Evolutionary conservation across 1,140 invertebrate species (phyloP).

Genomic region (Eupristina koningsbergeri): DNA sequence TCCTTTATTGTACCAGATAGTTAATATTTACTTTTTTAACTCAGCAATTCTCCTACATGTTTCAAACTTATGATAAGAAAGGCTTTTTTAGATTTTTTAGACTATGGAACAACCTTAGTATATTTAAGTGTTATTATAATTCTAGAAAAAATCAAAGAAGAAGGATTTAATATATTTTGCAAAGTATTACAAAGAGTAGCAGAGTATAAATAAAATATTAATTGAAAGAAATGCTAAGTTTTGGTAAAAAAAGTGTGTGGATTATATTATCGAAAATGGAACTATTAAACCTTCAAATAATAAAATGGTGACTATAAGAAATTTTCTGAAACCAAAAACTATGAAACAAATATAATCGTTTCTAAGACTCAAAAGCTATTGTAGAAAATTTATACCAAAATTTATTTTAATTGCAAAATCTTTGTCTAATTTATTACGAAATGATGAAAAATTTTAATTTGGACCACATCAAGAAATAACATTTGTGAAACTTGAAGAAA

Average conservation of each 20-base stretch:
- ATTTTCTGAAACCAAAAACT: background rate
- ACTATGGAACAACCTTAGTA: background rate
- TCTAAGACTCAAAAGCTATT: constrained; percentile 5
- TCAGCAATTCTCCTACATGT: background rate
- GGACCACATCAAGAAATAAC: background rate
- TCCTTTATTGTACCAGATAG: too few species aligned
- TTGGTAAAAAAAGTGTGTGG: background rate
- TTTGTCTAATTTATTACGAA: constrained; percentile 35
- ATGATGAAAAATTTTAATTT: background rate
- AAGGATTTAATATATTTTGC: background rate
- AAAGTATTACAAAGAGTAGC: background rate
- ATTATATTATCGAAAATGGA: background rate
- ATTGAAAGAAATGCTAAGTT: constrained; percentile 32
- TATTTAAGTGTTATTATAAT: background rate
- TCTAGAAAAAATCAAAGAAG: background rate
- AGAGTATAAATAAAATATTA: background rate
- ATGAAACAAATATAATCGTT: background rate
- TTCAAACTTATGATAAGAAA: background rate
- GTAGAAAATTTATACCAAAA: background rate
- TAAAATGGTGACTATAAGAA: background rate
- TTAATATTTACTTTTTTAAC: too few species aligned
- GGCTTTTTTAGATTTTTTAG: background rate
- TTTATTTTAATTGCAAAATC: background rate
- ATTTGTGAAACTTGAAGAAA: background rate
- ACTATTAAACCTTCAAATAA: background rate